A percentile compares a stretch with the other conserved stretches of the same genome.
Conservation (phyloP, 2,113 vertebrate species). For the Cyprinodon tularosa region DNA sequence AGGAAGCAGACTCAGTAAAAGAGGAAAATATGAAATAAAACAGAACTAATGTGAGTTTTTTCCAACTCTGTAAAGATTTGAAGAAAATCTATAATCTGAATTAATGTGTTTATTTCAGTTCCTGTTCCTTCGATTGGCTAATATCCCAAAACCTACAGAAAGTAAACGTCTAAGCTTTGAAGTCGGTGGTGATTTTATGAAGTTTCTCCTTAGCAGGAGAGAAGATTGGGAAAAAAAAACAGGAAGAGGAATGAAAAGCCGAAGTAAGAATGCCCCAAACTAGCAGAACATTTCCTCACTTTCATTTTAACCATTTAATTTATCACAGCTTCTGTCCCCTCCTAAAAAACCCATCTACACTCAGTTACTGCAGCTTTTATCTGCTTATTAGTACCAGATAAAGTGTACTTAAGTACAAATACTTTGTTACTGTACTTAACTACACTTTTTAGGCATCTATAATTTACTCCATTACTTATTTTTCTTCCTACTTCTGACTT, state of each 20-base stretch:
- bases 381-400: too few relatives aligned
- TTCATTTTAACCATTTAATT: not conserved
- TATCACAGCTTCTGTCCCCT: not conserved
- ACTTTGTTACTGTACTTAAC: too few relatives aligned
- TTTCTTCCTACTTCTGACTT: too few relatives aligned
- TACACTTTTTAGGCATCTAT: too few relatives aligned
- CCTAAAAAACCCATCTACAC: not conserved
- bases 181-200: not conserved
- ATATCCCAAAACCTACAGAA: too few relatives aligned
- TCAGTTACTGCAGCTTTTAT: too few relatives aligned
- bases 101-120: not conserved
- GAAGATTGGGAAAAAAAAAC: not conserved
- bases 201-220: not conserved
- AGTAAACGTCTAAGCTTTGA: too few relatives aligned
- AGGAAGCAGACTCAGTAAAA: too few relatives aligned
- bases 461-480: too few relatives aligned
- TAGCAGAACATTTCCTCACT: not conserved
- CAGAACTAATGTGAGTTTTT: not conserved
- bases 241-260: not conserved
- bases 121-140: not conserved
- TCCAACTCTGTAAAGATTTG: too few relatives aligned
- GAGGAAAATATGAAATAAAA: not conserved
- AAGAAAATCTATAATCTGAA: not conserved
- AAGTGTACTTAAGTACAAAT: too few relatives aligned
- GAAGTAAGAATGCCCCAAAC: not conserved